These are phyloP conservation scores for Mionectes macconnelli DNA, from an alignment of 2,113 vertebrate species.

Conservation along the genomic window DNA sequence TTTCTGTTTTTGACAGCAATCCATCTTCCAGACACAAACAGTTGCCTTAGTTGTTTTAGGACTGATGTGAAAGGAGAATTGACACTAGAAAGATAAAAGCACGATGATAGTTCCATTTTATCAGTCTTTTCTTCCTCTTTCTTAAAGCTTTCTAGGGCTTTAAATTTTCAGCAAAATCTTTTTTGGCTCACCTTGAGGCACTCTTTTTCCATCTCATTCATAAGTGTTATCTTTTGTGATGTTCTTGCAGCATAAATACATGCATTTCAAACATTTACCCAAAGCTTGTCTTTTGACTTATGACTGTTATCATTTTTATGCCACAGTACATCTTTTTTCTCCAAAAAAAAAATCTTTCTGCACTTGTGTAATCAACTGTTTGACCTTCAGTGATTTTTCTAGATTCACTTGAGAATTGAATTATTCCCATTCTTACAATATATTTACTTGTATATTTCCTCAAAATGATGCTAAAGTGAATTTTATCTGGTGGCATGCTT, in stretches of 20 bases:
- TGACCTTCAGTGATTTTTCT: background rate
- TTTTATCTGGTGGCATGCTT: background rate
- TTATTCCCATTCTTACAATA: background rate
- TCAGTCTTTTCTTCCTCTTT: background rate
- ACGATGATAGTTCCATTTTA: background rate
- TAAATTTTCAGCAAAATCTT: background rate
- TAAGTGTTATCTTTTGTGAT: background rate
- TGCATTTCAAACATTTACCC: background rate
- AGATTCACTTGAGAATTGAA: background rate
- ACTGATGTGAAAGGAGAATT: background rate
- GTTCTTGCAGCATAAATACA: background rate
- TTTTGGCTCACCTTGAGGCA: background rate
- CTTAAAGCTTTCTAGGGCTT: background rate
- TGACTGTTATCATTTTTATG: background rate
- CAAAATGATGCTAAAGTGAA: background rate
- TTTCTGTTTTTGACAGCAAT: background rate
- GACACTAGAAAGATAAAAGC: background rate
- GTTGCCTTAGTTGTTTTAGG: background rate
- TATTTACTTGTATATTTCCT: background rate
- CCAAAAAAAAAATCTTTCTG: background rate
- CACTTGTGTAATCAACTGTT: background rate
- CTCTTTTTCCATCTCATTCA: background rate
- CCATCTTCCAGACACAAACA: background rate
- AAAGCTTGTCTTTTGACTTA: background rate
- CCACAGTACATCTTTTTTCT: background rate